Evolutionary conservation across 2,113 vertebrate species (phyloP).

Genomic region (Spilogale gracilis): DNA sequence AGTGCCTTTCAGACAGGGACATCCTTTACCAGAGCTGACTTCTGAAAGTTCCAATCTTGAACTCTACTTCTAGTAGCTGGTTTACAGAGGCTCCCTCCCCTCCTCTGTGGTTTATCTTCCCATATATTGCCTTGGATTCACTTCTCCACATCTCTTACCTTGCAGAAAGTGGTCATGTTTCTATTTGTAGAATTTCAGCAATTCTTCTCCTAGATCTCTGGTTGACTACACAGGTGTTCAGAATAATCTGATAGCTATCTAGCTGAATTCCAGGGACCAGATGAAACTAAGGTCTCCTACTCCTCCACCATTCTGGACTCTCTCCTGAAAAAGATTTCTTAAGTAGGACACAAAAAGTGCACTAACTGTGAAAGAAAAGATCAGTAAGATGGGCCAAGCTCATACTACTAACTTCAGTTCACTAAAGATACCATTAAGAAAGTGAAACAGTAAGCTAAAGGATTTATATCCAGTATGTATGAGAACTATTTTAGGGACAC

Average conservation of each 20-base stretch:
- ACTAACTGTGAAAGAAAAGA: neutral
- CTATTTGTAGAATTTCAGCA: neutral
- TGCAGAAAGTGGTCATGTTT: neutral
- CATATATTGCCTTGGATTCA: neutral
- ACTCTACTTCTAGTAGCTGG: neutral
- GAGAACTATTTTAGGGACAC: neutral
- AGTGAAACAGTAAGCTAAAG: neutral
- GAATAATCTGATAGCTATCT: neutral
- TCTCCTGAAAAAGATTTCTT: neutral
- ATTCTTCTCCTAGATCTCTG: neutral
- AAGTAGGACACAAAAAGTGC: neutral
- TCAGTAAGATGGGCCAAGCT: neutral
- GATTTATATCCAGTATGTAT: neutral
- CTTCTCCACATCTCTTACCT: neutral
- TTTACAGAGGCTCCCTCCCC: neutral
- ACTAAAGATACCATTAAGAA: neutral
- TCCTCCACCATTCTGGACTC: neutral
- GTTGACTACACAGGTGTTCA: neutral
- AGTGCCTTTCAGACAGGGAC: neutral
- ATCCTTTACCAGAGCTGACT: neutral
- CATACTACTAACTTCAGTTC: neutral
- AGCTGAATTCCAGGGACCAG: neutral
- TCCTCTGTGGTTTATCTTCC: neutral
- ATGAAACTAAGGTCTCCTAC: neutral
- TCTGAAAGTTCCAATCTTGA: neutral